A percentile compares a stretch with the other conserved stretches of the same genome.
phyloP scores from a whole-genome alignment of 2,797 vertebrate genomes.

The Melanogrammus aeglefinus region DNA sequence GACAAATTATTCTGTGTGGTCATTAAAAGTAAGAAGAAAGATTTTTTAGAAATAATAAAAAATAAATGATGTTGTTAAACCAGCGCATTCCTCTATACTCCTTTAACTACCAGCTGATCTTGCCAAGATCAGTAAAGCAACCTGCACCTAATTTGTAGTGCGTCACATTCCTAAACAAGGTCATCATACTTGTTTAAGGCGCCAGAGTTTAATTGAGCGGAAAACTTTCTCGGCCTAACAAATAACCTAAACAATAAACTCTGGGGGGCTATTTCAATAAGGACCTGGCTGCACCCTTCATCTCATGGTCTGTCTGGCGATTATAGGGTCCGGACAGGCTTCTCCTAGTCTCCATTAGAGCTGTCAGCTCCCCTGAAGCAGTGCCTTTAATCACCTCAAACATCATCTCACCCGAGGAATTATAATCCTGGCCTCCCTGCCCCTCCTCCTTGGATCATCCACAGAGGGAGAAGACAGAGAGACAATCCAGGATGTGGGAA shows the following conservation, averaged over 20 bases:
- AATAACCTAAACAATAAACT: not conserved
- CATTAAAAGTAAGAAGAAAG: not conserved
- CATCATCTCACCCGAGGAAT: slow-evolving; percentile 67
- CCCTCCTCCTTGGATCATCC: slow-evolving; percentile 32
- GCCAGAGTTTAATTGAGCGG: not conserved
- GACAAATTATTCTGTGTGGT: not conserved
- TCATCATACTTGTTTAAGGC: not conserved
- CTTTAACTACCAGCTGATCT: not conserved
- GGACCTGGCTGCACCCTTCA: slow-evolving; percentile 48
- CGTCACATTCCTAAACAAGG: not conserved
- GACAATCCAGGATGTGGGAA: slow-evolving; percentile 26
- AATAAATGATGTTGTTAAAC: not conserved
- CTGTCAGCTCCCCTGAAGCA: slow-evolving; percentile 61
- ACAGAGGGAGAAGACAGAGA: slow-evolving; percentile 48
- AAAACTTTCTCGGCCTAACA: not conserved
- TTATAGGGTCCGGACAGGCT: slow-evolving; percentile 46
- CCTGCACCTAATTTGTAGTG: not conserved
- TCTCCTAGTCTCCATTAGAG: slow-evolving; percentile 63
- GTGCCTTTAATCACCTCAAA: slow-evolving; percentile 70
- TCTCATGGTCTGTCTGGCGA: slow-evolving; percentile 36
- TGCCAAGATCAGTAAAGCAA: not conserved
- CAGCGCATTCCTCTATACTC: not conserved
- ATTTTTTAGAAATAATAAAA: too few relatives aligned
- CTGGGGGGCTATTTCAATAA: not conserved
- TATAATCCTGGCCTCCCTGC: slow-evolving; percentile 37